Evolutionary conservation across 1,140 invertebrate genomes (phyloP).

Genomic region (Bradysia coprophila): DNA sequence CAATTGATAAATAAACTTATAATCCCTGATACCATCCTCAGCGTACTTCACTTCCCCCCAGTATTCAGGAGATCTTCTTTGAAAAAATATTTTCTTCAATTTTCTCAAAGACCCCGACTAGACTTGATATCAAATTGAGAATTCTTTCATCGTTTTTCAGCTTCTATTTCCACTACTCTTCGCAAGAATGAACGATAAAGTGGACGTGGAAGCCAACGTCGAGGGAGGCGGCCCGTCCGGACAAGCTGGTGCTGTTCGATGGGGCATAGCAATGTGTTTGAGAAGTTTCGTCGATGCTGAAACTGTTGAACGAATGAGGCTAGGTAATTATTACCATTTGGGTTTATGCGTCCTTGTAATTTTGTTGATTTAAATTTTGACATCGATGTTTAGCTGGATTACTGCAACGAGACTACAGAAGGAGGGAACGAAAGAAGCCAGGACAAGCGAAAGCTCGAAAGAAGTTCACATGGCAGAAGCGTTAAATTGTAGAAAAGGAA

Average conservation of each 20-base stretch:
- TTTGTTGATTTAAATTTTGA: too few relatives aligned
- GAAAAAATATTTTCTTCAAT: too few relatives aligned
- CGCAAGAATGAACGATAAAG: slow-evolving; percentile 47
- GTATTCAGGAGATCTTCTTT: too few relatives aligned
- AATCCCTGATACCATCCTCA: too few relatives aligned
- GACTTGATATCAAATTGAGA: too few relatives aligned
- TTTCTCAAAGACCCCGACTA: too few relatives aligned
- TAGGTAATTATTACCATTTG: slow-evolving; percentile 36
- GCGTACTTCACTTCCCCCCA: too few relatives aligned
- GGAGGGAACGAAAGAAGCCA: slow-evolving; percentile 80
- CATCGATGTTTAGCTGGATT: slow-evolving; percentile 72
- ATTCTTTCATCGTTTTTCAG: slow-evolving; percentile 27
- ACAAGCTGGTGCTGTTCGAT: slow-evolving; percentile 70
- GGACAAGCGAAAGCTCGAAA: slow-evolving; percentile 80
- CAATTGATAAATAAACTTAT: too few relatives aligned
- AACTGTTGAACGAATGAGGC: slow-evolving; percentile 66
- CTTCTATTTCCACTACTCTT: slow-evolving; percentile 76
- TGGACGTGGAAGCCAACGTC: slow-evolving; percentile 68
- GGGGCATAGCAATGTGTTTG: slow-evolving; percentile 61
- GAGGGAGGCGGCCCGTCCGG: slow-evolving; percentile 47
- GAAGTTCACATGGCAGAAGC: slow-evolving; percentile 86
- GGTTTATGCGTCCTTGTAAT: too few relatives aligned
- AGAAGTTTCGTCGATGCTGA: slow-evolving; percentile 61
- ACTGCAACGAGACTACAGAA: slow-evolving; percentile 61
- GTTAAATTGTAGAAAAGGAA: slow-evolving; percentile 38